These are phyloP conservation scores for Platyscapa corneri DNA, from an alignment of 1,140 invertebrate genomes.

Conservation along the genomic window DNA sequence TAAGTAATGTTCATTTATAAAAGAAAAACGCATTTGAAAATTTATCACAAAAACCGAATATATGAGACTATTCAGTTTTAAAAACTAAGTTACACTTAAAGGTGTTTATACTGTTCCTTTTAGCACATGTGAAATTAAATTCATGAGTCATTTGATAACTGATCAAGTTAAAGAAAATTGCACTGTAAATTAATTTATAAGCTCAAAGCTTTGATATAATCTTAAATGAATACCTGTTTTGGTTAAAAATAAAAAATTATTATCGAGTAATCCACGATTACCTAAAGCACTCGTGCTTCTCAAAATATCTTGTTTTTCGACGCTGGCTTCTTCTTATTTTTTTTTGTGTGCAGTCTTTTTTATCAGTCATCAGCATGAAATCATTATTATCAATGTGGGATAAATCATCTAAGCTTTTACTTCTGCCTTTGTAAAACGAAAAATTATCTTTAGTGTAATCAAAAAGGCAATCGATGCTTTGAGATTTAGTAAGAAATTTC, in stretches of 20 bases:
- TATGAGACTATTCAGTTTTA: slow-evolving; percentile 38
- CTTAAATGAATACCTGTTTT: slow-evolving; percentile 4
- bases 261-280: slow-evolving; percentile 40
- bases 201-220: slow-evolving; percentile 43
- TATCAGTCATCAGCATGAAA: slow-evolving; percentile 35
- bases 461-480: slow-evolving; percentile 47
- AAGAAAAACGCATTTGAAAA: slow-evolving; percentile 29
- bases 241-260: slow-evolving; percentile 33
- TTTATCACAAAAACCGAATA: slow-evolving; percentile 49
- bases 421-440: slow-evolving; percentile 7
- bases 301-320: slow-evolving; percentile 51
- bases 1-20: slow-evolving; percentile 31
- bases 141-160: slow-evolving; percentile 46
- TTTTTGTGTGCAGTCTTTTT: slow-evolving; percentile 41
- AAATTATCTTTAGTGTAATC: slow-evolving; percentile 9
- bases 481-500: slow-evolving; percentile 47
- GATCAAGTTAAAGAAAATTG: slow-evolving; percentile 37
- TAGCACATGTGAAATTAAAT: slow-evolving; percentile 40
- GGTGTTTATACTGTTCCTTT: slow-evolving; percentile 8
- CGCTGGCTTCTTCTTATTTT: slow-evolving; percentile 47
- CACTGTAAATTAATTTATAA: slow-evolving; percentile 33
- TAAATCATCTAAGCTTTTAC: slow-evolving; percentile 53
- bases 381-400: slow-evolving; percentile 26
- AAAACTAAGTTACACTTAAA: slow-evolving; percentile 29
- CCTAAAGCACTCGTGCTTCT: slow-evolving; percentile 56